A percentile compares a stretch with the other conserved stretches of the same genome.
Evolutionary conservation across 2,888 invertebrate species (phyloP).

Genomic region (Boloria euphrosyne): DNA sequence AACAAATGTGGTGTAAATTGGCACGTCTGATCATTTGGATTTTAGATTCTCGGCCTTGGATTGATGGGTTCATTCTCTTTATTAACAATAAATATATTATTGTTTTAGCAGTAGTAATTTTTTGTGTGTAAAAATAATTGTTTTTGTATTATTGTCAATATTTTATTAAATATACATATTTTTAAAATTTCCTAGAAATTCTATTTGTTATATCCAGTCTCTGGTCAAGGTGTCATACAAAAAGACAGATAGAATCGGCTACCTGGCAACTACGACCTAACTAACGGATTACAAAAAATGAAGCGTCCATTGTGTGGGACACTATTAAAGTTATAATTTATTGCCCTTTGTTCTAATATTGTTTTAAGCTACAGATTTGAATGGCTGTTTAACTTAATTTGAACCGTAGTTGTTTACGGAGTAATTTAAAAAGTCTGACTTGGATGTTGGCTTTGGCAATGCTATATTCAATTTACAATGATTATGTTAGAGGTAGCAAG

Average conservation of each 20-base stretch:
- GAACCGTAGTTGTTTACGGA: not conserved
- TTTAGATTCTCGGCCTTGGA: conserved; percentile 27
- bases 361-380: conserved; percentile 32
- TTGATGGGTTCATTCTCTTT: conserved; percentile 1
- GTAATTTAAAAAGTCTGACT: not conserved
- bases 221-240: conserved; percentile 27
- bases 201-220: not conserved
- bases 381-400: conserved; percentile 15
- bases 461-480: not conserved
- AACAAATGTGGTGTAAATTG: conserved; percentile 71
- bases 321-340: conserved; percentile 64
- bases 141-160: too few species aligned
- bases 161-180: too few species aligned
- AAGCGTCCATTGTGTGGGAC: conserved; percentile 64
- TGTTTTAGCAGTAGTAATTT: not conserved
- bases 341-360: conserved; percentile 57
- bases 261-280: conserved; percentile 51
- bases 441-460: not conserved
- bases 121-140: too few species aligned
- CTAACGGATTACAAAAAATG: conserved; percentile 60
- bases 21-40: conserved; percentile 43
- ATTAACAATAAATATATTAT: not conserved
- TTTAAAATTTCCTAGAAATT: not conserved
- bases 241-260: conserved; percentile 40
- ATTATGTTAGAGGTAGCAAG: not conserved